Evolutionary conservation across 2,113 vertebrate species (phyloP).

Genomic region (Cyprinodon brontotheroides): DNA sequence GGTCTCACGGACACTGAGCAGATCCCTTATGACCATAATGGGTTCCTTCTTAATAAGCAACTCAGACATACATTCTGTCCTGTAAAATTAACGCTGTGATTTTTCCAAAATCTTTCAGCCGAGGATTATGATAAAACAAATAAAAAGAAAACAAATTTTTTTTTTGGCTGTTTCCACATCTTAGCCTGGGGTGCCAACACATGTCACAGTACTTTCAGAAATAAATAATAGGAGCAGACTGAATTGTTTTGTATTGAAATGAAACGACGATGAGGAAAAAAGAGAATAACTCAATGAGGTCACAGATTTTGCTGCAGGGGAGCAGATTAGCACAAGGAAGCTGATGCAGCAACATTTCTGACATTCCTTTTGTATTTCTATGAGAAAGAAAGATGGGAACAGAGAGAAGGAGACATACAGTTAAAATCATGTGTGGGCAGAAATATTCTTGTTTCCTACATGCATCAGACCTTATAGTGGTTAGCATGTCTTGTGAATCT

Average conservation of each 20-base stretch:
- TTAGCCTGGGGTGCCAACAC: neutral
- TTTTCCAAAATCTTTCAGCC: neutral
- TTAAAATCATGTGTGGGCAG: neutral
- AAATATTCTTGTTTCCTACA: constrained; percentile 35
- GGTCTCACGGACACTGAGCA: no score
- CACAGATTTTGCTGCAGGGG: constrained; percentile 8
- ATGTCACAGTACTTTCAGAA: neutral
- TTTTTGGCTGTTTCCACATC: neutral
- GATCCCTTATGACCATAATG: no score
- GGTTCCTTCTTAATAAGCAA: no score
- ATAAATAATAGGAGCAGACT: neutral
- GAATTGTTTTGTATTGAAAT: neutral
- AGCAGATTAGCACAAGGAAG: constrained; percentile 6
- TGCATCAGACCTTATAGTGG: constrained; percentile 2
- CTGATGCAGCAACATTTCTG: constrained; percentile 29
- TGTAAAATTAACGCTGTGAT: neutral
- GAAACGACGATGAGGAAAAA: neutral
- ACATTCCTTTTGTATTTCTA: neutral
- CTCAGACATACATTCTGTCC: no score
- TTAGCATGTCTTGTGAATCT: neutral
- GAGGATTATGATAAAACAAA: neutral
- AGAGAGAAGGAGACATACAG: neutral
- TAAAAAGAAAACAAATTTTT: neutral
- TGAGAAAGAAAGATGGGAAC: neutral
- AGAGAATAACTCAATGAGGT: no score